Percentiles rank a stretch among this genome's conserved stretches.
These are phyloP conservation scores for Aleiodes alternator DNA, from an alignment of 2,888 invertebrate genomes.

Conservation along the genomic window DNA sequence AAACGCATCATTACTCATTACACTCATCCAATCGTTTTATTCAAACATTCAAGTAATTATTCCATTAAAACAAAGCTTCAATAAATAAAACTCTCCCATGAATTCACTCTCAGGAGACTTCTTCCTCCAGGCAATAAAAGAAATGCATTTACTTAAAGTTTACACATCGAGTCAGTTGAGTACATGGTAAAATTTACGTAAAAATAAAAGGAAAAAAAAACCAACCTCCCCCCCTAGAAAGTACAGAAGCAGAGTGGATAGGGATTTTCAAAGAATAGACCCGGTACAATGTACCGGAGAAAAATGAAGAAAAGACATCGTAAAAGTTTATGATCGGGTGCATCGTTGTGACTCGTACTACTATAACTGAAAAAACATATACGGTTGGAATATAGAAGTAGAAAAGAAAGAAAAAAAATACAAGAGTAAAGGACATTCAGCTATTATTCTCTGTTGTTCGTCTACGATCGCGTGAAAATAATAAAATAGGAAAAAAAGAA, in stretches of 20 bases:
- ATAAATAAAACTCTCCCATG: too few relatives aligned
- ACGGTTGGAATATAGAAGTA: slow-evolving; percentile 13
- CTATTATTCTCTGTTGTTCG: slow-evolving; percentile 23
- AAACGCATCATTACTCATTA: too few relatives aligned
- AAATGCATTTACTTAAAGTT: slow-evolving; percentile 34
- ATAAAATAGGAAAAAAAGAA: neutral
- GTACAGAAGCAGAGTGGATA: neutral
- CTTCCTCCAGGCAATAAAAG: slow-evolving; percentile 2
- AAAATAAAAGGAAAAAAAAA: slow-evolving; percentile 1
- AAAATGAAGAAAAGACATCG: slow-evolving; percentile 44
- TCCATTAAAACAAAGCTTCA: too few relatives aligned
- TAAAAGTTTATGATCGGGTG: slow-evolving; percentile 54
- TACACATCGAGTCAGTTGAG: slow-evolving; percentile 30
- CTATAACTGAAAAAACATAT: slow-evolving; percentile 21
- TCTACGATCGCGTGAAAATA: slow-evolving; percentile 25
- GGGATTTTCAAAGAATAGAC: slow-evolving; percentile 20
- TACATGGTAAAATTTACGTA: slow-evolving; percentile 20
- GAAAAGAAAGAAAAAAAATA: slow-evolving; percentile 5
- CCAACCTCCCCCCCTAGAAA: neutral
- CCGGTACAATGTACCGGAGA: neutral
- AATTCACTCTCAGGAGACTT: neutral
- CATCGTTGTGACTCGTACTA: slow-evolving; percentile 15
- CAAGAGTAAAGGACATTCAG: slow-evolving; percentile 12
- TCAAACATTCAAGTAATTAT: too few relatives aligned
- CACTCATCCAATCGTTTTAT: too few relatives aligned